These are phyloP conservation scores for Montipora cactus DNA, from an alignment of 64 coral and sea anemone genomes.

Conservation along the genomic window DNA sequence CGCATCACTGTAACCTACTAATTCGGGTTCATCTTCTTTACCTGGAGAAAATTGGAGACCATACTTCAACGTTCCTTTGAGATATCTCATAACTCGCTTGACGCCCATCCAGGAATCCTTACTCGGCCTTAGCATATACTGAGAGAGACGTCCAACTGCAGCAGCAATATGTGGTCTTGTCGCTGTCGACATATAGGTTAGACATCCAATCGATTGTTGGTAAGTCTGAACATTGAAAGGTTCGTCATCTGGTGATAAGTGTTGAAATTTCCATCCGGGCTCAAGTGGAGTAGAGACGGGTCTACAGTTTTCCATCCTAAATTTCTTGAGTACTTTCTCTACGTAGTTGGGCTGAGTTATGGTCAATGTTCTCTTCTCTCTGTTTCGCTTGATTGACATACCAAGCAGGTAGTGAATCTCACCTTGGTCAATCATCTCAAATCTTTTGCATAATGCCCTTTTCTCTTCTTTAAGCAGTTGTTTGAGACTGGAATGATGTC, in stretches of 20 bases:
- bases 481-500: constrained; percentile 76
- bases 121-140: constrained; percentile 15
- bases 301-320: constrained; percentile 55
- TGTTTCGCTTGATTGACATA: constrained; percentile 44
- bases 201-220: background rate
- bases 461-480: constrained; percentile 64
- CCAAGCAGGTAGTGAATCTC: constrained; percentile 6
- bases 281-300: constrained; percentile 41
- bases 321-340: constrained; percentile 5
- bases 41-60: background rate
- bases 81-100: constrained; percentile 28
- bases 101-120: constrained; percentile 9
- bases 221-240: background rate
- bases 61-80: constrained; percentile 27
- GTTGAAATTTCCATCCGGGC: background rate
- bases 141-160: constrained; percentile 34
- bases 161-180: constrained; percentile 44
- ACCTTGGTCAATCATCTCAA: constrained; percentile 5
- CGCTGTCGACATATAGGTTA: constrained; percentile 41
- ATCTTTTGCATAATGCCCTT: constrained; percentile 14
- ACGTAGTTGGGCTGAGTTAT: constrained; percentile 32
- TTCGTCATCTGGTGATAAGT: background rate
- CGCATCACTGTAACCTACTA: background rate
- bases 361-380: constrained; percentile 26
- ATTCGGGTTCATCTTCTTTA: background rate